These are phyloP conservation scores for Archaeoteleia sp. DNA, from an alignment of 2,888 invertebrate species.

Conservation along the genomic window DNA sequence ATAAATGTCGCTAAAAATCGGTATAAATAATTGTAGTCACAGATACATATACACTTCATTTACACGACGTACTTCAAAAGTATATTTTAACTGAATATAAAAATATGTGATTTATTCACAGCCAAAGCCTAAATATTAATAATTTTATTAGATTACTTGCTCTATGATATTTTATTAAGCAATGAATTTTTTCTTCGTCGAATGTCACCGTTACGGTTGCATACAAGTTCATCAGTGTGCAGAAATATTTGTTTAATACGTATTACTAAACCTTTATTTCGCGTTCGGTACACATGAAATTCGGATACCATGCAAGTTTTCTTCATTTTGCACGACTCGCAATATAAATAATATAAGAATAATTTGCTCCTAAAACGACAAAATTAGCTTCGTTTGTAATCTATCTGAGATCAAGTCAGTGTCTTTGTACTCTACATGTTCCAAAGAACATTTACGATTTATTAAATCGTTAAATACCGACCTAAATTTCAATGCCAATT, in stretches of 20 bases:
- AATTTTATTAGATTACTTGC: conserved; percentile 12
- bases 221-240: conserved; percentile 6
- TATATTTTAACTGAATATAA: conserved; percentile 25
- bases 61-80: conserved; percentile 16
- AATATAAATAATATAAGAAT: conserved; percentile 36
- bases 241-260: conserved; percentile 11
- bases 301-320: conserved; percentile 1
- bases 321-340: conserved; percentile 14
- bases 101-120: conserved; percentile 37
- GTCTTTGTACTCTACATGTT: conserved; percentile 43
- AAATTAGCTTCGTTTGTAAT: conserved; percentile 37
- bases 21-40: conserved; percentile 18
- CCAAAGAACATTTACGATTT: conserved; percentile 35
- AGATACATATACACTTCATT: conserved; percentile 19
- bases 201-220: background rate
- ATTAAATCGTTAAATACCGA: conserved; percentile 9
- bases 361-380: conserved; percentile 28
- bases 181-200: background rate
- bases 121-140: conserved; percentile 35
- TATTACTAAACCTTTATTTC: conserved; percentile 4
- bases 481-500: conserved; percentile 21
- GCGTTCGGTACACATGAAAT: background rate
- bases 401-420: conserved; percentile 48
- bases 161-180: background rate
- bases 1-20: conserved; percentile 7